Conservation (phyloP, 2,797 vertebrate genomes). For the Lepilemur ruficaudatus region DNA sequence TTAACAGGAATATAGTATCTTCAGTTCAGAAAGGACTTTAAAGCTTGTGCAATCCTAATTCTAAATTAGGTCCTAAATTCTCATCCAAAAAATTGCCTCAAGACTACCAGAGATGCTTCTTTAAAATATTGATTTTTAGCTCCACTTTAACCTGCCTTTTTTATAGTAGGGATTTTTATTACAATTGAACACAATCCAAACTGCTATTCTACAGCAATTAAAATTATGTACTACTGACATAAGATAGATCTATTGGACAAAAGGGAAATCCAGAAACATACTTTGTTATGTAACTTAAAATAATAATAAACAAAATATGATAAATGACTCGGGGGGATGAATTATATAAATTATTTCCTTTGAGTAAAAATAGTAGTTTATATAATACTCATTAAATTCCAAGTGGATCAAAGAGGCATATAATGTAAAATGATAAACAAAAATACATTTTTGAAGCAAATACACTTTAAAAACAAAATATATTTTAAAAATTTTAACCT, state of each 20-base stretch:
- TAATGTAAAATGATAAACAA: neutral
- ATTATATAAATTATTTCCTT: slow-evolving; percentile 10
- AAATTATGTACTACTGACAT: neutral
- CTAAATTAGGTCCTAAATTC: neutral
- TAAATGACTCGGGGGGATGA: neutral
- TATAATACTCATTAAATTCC: neutral
- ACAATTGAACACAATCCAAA: neutral
- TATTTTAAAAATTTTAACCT: neutral
- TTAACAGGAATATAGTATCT: neutral
- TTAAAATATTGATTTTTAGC: neutral
- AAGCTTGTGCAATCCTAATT: neutral
- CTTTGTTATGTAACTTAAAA: neutral
- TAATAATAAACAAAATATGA: neutral
- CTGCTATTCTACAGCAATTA: neutral
- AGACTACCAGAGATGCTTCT: neutral
- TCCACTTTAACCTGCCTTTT: neutral
- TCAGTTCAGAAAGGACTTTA: neutral
- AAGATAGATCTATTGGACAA: neutral
- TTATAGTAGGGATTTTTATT: neutral
- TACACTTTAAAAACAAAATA: neutral
- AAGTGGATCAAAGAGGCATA: neutral
- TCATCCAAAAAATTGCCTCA: neutral
- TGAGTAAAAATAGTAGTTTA: neutral
- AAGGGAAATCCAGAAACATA: neutral
- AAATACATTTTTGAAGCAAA: neutral